phyloP scores from a whole-genome alignment of 2,888 invertebrate genomes.

The Lissocephala sabroskyi region DNA sequence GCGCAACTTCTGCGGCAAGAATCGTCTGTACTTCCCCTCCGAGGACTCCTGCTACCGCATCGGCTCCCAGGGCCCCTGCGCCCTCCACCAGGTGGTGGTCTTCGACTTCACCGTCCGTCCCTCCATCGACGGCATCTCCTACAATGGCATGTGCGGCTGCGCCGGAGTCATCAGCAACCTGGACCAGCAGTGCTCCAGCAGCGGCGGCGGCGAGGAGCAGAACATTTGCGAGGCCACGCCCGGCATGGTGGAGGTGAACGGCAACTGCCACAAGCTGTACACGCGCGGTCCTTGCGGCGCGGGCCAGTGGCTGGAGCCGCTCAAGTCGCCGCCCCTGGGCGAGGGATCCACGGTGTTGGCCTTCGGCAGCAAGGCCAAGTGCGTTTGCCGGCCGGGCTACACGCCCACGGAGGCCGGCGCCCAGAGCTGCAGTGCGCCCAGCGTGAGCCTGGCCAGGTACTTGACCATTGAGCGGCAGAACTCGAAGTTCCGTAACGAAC shows the following conservation, averaged over 20 bases:
- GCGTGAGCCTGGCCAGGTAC: conserved; percentile 78
- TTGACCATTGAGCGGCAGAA: conserved; percentile 72
- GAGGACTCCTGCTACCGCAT: conserved; percentile 84
- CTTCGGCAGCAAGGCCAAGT: conserved; percentile 73
- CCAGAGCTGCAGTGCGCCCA: conserved; percentile 77
- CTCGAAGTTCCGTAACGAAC: conserved; percentile 44
- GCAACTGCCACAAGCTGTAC: conserved; percentile 84
- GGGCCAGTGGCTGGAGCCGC: conserved; percentile 80
- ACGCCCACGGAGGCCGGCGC: conserved; percentile 45
- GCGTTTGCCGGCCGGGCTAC: conserved; percentile 82
- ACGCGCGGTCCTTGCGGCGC: conserved; percentile 83
- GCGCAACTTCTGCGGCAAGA: conserved; percentile 81
- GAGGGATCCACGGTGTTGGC: conserved; percentile 26
- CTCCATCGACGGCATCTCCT: conserved; percentile 85
- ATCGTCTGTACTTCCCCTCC: conserved; percentile 83
- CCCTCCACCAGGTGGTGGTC: conserved; percentile 81
- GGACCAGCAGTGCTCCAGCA: conserved; percentile 67
- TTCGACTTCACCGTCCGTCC: conserved; percentile 86
- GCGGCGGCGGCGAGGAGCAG: conserved; percentile 33
- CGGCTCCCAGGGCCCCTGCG: conserved; percentile 84
- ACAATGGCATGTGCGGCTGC: conserved; percentile 87
- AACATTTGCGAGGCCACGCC: conserved; percentile 76
- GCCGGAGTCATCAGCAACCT: conserved; percentile 72
- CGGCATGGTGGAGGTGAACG: conserved; percentile 79
- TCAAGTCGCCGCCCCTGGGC: conserved; percentile 64